Percentiles rank a stretch among this genome's conserved stretches.
phyloP scores from a whole-genome alignment of 1,140 invertebrate genomes.

The Scaptodrosophila lebanonensis region DNA sequence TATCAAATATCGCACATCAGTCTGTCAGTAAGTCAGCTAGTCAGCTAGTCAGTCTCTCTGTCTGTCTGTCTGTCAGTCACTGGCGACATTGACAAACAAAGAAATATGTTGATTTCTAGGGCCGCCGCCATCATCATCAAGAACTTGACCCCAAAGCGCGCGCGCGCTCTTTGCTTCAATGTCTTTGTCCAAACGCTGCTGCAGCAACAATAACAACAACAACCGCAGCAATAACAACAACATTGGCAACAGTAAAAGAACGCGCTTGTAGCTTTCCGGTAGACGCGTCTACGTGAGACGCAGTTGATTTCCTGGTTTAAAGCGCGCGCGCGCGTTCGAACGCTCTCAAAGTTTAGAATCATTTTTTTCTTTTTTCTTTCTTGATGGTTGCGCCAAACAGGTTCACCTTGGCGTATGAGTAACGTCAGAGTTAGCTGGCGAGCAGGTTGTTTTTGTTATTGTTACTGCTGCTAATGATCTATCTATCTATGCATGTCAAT shows the following conservation, averaged over 20 bases:
- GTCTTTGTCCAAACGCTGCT: slow-evolving; percentile 4
- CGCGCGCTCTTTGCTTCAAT: neutral
- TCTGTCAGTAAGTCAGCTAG: too few relatives aligned
- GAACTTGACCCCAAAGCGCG: slow-evolving; percentile 61
- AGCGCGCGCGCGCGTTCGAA: too few relatives aligned
- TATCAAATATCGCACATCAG: too few relatives aligned
- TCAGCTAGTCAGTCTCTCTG: slow-evolving; percentile 7
- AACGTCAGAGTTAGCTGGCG: slow-evolving; percentile 32
- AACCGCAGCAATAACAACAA: neutral
- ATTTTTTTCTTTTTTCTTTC: too few relatives aligned
- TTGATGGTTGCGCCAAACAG: too few relatives aligned
- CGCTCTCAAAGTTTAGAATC: slow-evolving; percentile 59
- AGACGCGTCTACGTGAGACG: slow-evolving; percentile 54
- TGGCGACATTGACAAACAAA: neutral
- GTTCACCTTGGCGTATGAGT: slow-evolving; percentile 72
- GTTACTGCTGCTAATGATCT: slow-evolving; percentile 13
- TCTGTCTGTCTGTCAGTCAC: slow-evolving; percentile 11
- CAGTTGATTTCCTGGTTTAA: slow-evolving; percentile 59
- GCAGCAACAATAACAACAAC: slow-evolving; percentile 12
- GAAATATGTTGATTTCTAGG: slow-evolving; percentile 17
- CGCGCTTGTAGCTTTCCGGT: too few relatives aligned
- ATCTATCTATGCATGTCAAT: slow-evolving; percentile 58
- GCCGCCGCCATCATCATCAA: too few relatives aligned
- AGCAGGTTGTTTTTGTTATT: slow-evolving; percentile 11
- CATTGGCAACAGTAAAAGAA: too few relatives aligned